Percentiles rank a stretch among this genome's conserved stretches.
These are phyloP conservation scores for Idaea dimidiata DNA, from an alignment of 2,888 invertebrate genomes.

Conservation along the genomic window DNA sequence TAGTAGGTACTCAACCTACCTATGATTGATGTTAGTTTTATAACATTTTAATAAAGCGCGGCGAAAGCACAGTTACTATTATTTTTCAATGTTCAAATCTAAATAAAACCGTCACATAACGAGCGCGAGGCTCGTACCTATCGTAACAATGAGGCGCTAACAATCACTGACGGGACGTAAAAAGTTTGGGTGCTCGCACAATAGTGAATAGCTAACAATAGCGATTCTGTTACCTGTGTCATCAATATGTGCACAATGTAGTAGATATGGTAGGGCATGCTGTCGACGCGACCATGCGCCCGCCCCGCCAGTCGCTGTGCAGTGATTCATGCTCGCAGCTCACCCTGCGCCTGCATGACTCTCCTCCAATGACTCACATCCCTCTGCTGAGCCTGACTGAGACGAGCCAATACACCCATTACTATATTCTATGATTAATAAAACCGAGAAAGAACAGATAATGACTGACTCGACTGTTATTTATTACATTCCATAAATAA, in stretches of 20 bases:
- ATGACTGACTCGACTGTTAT: constrained; percentile 43
- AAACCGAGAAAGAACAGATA: constrained; percentile 50
- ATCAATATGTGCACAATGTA: constrained; percentile 74
- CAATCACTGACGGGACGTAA: constrained; percentile 69
- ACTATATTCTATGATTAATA: constrained; percentile 51
- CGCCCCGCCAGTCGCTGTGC: constrained; percentile 27
- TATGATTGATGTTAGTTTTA: no score
- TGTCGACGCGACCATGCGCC: constrained; percentile 8
- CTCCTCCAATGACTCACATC: constrained; percentile 31
- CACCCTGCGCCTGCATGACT: constrained; percentile 51
- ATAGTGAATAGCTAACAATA: constrained; percentile 75
- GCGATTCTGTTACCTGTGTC: constrained; percentile 73
- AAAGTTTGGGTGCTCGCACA: constrained; percentile 66
- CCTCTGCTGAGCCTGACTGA: no score
- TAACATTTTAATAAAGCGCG: no score
- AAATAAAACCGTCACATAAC: constrained; percentile 52
- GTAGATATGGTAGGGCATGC: constrained; percentile 41
- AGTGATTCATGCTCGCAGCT: constrained; percentile 45
- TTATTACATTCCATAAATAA: constrained; percentile 45
- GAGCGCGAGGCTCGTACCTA: constrained; percentile 26
- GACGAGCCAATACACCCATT: constrained; percentile 53
- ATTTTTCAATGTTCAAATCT: constrained; percentile 50
- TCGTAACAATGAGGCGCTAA: constrained; percentile 69
- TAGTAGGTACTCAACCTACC: no score
- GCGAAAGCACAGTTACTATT: constrained; percentile 43